Conservation (phyloP, 2,113 vertebrate species). For the Oryzias woworae region DNA sequence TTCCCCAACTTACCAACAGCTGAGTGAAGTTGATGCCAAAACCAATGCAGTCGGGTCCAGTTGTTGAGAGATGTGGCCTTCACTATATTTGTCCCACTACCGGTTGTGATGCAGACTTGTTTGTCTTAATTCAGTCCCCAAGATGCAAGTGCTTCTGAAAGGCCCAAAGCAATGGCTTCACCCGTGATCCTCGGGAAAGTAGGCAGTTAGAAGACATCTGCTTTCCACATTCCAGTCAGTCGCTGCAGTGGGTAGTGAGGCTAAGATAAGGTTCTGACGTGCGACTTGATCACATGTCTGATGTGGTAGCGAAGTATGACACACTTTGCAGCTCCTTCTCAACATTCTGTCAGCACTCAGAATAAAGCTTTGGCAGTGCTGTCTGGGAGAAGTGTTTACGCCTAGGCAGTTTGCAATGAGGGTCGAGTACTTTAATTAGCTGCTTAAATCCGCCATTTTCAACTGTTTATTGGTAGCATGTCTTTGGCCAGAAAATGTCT, state of each 20-base stretch:
- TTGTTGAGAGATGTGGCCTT: neutral
- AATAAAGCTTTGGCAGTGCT: no score
- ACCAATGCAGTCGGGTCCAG: neutral
- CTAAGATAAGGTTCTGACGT: conserved; percentile 8
- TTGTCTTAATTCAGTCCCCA: neutral
- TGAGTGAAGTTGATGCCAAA: neutral
- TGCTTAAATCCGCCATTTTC: no score
- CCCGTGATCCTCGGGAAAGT: neutral
- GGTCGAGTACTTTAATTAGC: no score
- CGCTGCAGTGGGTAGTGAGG: neutral
- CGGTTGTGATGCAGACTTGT: conserved; percentile 2
- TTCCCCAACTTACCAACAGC: neutral
- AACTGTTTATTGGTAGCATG: no score
- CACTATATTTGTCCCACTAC: neutral
- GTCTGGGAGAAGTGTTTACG: no score
- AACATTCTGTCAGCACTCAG: no score
- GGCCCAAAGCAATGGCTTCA: neutral
- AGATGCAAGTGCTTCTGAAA: neutral
- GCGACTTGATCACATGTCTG: neutral
- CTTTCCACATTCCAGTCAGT: conserved; percentile 6
- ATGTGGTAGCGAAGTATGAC: neutral
- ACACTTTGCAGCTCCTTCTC: no score
- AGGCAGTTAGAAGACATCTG: neutral
- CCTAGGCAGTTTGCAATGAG: no score
- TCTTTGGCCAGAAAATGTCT: no score